Base-by-base conservation (phyloP, 2,888 invertebrate species). In the Protodeltote pygarga region DNA sequence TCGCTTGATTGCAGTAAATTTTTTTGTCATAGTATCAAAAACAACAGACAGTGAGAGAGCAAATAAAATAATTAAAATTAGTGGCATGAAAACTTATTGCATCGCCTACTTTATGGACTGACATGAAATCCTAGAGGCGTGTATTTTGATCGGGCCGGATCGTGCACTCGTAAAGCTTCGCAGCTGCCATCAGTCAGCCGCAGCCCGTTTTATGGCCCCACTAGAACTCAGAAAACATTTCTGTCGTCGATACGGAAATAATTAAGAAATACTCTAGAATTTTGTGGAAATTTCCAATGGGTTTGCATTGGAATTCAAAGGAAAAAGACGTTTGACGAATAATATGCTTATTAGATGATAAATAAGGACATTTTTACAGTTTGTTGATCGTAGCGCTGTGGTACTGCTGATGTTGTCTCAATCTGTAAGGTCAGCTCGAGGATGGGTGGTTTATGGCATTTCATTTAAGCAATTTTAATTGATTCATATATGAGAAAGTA, bases 111-210 rank as follows among this genome's bases (percentile, higher is more conserved):
- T 44, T 2, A 25, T 47, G 28, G 62, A 40, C 46, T 10, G 4
- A 41, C 38, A 10, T 21, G 24, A 51, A 52, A 39, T 52, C 50
- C 51, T 45, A 46, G 44, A 46, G 52, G 38, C 41, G 39, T 52
- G 57, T 46, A 54, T 58, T 70, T 71, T 55, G 66, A 71, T 70
- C 65, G 64, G 50, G 51, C 38, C 50, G 35, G 68, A 58, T 55
- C 57, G 63, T 60, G 61, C 60, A 53, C 53, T 65, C 65, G 61
- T 66, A 69, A 71, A 71, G 63, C 64, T 58, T 49, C 52, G 38
- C 35, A 53, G 55, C 57, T 49, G 51, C 32, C 52, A 57, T 61
- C 58, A 58, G 61, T 50, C 53, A 38, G 42, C 38, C 29, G 21
- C 35, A 38, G 61, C 45, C 31, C 52, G 42, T 57, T 57, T 63